Percentiles rank a stretch among this genome's conserved stretches.
Conservation (phyloP, 2,888 invertebrate species). For the Urechis unicinctus region DNA sequence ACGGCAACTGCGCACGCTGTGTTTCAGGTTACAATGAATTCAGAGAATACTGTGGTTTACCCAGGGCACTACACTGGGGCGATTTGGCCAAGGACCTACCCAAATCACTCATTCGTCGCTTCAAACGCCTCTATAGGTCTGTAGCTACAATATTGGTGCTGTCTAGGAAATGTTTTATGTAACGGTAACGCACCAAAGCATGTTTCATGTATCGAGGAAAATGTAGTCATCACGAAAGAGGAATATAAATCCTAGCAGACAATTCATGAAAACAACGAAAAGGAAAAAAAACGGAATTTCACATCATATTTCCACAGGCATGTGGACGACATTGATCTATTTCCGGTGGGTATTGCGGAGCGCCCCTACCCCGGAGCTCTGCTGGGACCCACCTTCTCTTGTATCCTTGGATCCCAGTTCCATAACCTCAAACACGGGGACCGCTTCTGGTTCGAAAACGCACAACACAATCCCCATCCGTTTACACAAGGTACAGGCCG, state of each 20-base stretch:
- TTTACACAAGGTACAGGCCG: constrained; percentile 9
- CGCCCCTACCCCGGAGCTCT: constrained; percentile 3
- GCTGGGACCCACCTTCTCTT: constrained; percentile 17
- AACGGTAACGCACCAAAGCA: no score
- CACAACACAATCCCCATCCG: constrained; percentile 12
- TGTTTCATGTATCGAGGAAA: neutral
- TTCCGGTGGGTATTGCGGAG: constrained; percentile 14
- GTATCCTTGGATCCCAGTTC: constrained; percentile 17
- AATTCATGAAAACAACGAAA: no score
- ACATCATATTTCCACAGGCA: constrained; percentile 3
- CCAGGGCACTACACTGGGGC: constrained; percentile 10
- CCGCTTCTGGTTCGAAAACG: constrained; percentile 19
- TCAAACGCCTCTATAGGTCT: constrained; percentile 9
- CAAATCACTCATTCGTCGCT: neutral
- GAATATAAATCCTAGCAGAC: no score
- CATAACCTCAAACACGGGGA: constrained; percentile 11
- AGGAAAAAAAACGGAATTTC: no score
- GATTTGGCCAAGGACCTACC: constrained; percentile 13
- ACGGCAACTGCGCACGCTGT: neutral
- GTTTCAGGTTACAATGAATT: constrained; percentile 62
- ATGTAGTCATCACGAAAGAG: neutral
- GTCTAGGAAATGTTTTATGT: no score
- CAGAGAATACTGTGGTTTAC: constrained; percentile 51
- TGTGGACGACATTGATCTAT: constrained; percentile 20
- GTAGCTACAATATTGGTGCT: neutral